phyloP scores from a whole-genome alignment of 2,797 vertebrate genomes.

The Onychomys torridus region DNA sequence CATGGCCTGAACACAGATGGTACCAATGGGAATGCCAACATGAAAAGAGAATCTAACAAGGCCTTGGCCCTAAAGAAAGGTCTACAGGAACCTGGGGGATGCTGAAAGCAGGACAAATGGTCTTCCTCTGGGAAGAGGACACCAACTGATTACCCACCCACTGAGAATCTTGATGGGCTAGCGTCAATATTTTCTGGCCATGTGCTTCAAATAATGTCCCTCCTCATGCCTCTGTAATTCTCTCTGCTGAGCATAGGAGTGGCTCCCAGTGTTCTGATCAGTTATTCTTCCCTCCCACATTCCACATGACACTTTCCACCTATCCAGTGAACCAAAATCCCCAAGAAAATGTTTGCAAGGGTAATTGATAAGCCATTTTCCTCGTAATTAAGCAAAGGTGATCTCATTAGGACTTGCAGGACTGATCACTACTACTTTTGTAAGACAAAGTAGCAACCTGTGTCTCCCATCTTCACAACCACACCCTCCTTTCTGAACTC shows the following conservation, averaged over 20 bases:
- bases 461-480: background rate
- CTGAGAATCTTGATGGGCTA: background rate
- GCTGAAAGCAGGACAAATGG: background rate
- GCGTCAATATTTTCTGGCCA: background rate
- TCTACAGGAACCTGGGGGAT: background rate
- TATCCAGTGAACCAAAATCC: background rate
- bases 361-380: background rate
- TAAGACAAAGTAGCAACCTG: background rate
- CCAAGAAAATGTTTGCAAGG: background rate
- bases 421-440: background rate
- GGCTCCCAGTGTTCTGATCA: background rate
- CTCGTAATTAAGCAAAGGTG: background rate
- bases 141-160: background rate
- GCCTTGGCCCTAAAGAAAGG: background rate
- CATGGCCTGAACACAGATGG: background rate
- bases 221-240: background rate
- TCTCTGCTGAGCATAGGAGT: too few relatives aligned
- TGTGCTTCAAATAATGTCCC: background rate
- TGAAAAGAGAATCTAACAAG: background rate
- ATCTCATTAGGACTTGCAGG: background rate
- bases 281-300: background rate
- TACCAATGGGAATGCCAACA: background rate
- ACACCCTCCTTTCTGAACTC: background rate
- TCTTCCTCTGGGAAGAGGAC: background rate
- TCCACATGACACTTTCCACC: background rate